These are phyloP conservation scores for Willowsia nigromaculata DNA, from an alignment of 2,888 invertebrate genomes.

Conservation along the genomic window DNA sequence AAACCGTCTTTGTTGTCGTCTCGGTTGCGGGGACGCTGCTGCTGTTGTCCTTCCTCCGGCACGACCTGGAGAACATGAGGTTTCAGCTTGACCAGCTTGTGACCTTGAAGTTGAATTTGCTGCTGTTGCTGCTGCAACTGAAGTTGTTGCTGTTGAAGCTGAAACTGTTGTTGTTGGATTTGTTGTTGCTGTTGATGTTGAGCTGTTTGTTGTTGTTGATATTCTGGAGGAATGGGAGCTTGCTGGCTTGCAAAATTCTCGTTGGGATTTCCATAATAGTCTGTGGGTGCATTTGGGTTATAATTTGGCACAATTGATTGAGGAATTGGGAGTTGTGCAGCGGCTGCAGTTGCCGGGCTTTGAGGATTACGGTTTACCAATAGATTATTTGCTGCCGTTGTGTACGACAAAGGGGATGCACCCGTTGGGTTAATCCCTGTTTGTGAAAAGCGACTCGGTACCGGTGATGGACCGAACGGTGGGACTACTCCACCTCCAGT, in stretches of 20 bases:
- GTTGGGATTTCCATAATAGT: constrained; percentile 77
- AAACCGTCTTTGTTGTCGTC: constrained; percentile 51
- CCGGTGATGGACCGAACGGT: neutral
- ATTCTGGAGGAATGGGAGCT: constrained; percentile 61
- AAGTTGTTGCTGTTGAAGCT: constrained; percentile 50
- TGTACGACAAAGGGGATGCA: constrained; percentile 5
- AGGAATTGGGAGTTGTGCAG: constrained; percentile 70
- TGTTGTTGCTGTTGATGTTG: constrained; percentile 59
- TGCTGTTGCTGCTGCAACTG: constrained; percentile 39
- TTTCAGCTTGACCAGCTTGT: constrained; percentile 38
- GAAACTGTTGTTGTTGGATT: constrained; percentile 11
- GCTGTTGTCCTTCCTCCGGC: constrained; percentile 31
- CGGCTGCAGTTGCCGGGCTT: constrained; percentile 51
- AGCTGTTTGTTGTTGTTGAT: constrained; percentile 54
- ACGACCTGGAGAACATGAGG: constrained; percentile 45
- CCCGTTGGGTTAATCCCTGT: neutral
- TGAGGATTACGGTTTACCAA: constrained; percentile 52
- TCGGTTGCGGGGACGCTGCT: constrained; percentile 29
- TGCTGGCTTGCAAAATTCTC: constrained; percentile 60
- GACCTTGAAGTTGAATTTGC: constrained; percentile 40
- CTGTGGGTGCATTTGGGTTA: constrained; percentile 68
- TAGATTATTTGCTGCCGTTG: constrained; percentile 51
- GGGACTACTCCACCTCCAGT: constrained; percentile 22
- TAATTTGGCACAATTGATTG: constrained; percentile 74
- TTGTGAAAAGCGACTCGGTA: constrained; percentile 40